Evolutionary conservation across 2,797 vertebrate species (phyloP).

Genomic region (Sebastes flavidus): DNA sequence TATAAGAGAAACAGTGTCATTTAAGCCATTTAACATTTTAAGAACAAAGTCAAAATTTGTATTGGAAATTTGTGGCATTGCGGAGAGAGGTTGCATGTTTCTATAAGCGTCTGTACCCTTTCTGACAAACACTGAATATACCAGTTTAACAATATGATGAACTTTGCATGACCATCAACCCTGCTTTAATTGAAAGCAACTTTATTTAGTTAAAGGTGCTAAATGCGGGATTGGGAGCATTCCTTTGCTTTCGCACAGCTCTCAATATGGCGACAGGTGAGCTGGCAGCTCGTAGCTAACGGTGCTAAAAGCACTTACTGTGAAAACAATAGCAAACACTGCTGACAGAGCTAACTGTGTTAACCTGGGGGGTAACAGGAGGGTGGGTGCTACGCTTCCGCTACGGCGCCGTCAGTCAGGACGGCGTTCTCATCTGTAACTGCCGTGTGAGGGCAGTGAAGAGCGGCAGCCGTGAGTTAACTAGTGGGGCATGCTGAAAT

Average conservation of each 20-base stretch:
- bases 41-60: background rate
- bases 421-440: no score
- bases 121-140: background rate
- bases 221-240: no score
- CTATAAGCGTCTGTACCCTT: background rate
- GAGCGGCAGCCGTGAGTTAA: no score
- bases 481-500: accelerated
- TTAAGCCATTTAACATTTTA: background rate
- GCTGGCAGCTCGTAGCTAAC: background rate
- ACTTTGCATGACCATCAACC: background rate
- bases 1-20: background rate
- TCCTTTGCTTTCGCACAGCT: no score
- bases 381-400: no score
- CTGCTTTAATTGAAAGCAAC: background rate
- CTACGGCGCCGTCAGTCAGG: no score
- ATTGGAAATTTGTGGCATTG: background rate
- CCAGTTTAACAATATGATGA: background rate
- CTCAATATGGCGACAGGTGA: no score
- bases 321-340: no score
- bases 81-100: background rate
- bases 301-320: background rate
- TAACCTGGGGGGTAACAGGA: no score
- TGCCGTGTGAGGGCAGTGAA: accelerated
- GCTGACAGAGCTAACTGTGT: no score
- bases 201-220: background rate